Conservation (phyloP, 2,113 vertebrate genomes). For the Perca fluviatilis region DNA sequence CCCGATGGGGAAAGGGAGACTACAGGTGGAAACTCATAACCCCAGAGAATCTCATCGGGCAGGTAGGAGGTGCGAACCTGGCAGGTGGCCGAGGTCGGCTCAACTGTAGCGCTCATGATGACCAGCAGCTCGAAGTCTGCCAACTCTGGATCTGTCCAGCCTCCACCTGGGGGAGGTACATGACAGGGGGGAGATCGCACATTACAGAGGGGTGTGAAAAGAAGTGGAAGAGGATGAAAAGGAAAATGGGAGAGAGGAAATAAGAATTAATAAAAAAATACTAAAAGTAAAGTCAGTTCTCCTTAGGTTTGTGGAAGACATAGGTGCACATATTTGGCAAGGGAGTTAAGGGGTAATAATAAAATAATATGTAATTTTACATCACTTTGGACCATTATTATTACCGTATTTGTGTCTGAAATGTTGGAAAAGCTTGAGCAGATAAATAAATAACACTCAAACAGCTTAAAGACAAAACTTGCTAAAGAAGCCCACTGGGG, state of each 20-base stretch:
- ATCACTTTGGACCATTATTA: too few relatives aligned
- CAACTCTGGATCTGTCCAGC: slow-evolving; percentile 87
- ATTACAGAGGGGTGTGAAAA: neutral
- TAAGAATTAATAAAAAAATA: neutral
- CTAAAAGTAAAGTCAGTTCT: too few relatives aligned
- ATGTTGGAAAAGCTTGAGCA: too few relatives aligned
- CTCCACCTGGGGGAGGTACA: slow-evolving; percentile 64
- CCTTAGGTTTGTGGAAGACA: too few relatives aligned
- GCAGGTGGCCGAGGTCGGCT: slow-evolving; percentile 96
- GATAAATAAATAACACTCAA: neutral
- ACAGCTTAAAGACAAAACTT: too few relatives aligned
- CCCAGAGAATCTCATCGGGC: slow-evolving; percentile 98
- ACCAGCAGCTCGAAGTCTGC: slow-evolving; percentile 96
- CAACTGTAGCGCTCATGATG: slow-evolving; percentile 95
- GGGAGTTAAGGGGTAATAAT: too few relatives aligned
- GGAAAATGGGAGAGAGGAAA: neutral
- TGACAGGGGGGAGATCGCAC: neutral
- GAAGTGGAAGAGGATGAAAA: neutral
- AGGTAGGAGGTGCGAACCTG: slow-evolving; percentile 98
- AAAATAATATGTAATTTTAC: too few relatives aligned
- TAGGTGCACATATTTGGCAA: too few relatives aligned
- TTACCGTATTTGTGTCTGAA: too few relatives aligned
- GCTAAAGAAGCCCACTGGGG: too few relatives aligned
- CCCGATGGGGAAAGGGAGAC: slow-evolving; percentile 95
- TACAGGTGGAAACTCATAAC: slow-evolving; percentile 94